These are phyloP conservation scores for Lasiommata megera DNA, from an alignment of 2,888 invertebrate genomes.

Conservation along the genomic window DNA sequence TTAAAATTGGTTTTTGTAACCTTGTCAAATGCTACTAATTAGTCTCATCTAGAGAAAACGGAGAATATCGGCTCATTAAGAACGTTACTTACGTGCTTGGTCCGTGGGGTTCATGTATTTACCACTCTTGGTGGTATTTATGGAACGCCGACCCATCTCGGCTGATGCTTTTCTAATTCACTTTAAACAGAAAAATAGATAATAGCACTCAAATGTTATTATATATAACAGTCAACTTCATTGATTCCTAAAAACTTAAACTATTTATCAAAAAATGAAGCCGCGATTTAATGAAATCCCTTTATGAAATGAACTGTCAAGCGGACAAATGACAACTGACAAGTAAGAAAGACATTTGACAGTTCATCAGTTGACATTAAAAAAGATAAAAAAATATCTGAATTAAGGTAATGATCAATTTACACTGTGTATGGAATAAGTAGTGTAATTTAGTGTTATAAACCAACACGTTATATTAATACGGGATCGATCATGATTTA, in stretches of 20 bases:
- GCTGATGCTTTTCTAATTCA: conserved; percentile 7
- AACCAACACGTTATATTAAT: no score
- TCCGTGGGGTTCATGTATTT: conserved; percentile 99
- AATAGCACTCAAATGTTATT: neutral
- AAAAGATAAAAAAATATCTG: no score
- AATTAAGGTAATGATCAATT: no score
- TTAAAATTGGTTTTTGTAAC: neutral
- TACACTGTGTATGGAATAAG: no score
- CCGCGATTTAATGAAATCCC: neutral
- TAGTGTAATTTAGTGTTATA: no score
- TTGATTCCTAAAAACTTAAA: neutral
- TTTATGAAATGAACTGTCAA: neutral
- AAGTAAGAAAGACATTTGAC: no score
- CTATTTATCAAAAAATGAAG: neutral
- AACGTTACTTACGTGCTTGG: conserved; percentile 93
- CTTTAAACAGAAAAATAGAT: neutral
- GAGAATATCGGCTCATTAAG: neutral
- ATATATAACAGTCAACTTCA: neutral
- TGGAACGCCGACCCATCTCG: conserved; percentile 96
- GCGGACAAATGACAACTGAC: neutral
- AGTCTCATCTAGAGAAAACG: neutral
- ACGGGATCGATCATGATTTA: no score
- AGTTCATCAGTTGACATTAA: no score
- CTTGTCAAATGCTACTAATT: neutral
- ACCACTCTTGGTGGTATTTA: conserved; percentile 99